A percentile compares a stretch with the other conserved stretches of the same genome.
Evolutionary conservation across 2,113 vertebrate genomes (phyloP).

Genomic region (Misgurnus anguillicaudatus): DNA sequence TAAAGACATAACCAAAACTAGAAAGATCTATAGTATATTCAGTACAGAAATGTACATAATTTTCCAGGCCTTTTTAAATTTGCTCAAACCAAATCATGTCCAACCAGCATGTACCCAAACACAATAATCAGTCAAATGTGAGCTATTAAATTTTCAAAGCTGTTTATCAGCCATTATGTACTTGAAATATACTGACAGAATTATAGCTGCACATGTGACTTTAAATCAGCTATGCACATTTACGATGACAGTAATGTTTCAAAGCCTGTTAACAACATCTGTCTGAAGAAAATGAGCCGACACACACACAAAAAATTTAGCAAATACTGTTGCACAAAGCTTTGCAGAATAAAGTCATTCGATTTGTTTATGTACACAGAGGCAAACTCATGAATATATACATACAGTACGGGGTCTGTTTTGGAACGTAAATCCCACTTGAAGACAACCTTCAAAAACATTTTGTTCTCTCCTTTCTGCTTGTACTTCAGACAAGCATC

Average conservation of each 20-base stretch:
- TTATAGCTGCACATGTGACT: slow-evolving; percentile 5
- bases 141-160: background rate
- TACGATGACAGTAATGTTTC: slow-evolving; percentile 12
- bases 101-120: background rate
- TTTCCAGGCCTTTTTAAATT: too few species aligned
- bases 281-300: background rate
- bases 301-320: slow-evolving; percentile 13
- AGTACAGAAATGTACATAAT: background rate
- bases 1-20: background rate
- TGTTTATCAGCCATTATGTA: background rate
- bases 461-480: background rate
- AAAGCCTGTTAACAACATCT: slow-evolving; percentile 25
- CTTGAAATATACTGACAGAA: background rate
- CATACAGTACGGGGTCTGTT: slow-evolving; percentile 24
- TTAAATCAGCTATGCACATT: slow-evolving; percentile 23
- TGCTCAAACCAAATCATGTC: background rate
- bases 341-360: slow-evolving; percentile 46
- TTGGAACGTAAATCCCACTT: slow-evolving; percentile 33
- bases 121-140: background rate
- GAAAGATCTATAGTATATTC: background rate
- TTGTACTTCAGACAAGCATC: background rate
- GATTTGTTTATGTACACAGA: slow-evolving; percentile 47
- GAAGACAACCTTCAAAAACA: slow-evolving; percentile 41
- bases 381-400: slow-evolving; percentile 59
- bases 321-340: background rate